phyloP scores from a whole-genome alignment of 2,888 invertebrate species.

The Allacma fusca region DNA sequence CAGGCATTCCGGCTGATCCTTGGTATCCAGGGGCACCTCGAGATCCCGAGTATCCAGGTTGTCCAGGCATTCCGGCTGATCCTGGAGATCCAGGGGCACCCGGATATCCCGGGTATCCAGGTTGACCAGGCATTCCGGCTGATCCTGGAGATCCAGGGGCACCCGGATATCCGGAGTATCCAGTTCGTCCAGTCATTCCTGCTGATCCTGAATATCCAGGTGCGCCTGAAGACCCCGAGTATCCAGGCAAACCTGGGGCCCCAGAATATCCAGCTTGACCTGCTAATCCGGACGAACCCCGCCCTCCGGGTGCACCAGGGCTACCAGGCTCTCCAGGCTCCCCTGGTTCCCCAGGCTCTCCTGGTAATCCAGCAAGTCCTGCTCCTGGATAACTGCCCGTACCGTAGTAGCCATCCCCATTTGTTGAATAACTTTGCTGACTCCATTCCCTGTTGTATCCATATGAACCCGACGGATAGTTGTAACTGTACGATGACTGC shows the following conservation, averaged over 20 bases:
- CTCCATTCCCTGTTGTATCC: neutral
- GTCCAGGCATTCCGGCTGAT: neutral
- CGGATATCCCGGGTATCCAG: neutral
- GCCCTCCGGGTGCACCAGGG: neutral
- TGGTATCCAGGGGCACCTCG: neutral
- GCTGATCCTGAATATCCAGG: neutral
- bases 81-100: neutral
- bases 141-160: neutral
- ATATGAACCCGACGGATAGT: neutral
- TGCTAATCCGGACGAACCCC: too few relatives aligned
- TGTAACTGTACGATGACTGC: neutral
- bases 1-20: constrained; percentile 1
- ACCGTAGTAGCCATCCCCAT: neutral
- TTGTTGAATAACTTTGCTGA: neutral
- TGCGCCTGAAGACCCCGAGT: neutral
- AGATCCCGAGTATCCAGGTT: neutral
- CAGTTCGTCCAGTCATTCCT: neutral
- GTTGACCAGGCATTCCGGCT: neutral
- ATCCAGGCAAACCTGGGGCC: neutral
- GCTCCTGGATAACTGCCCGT: neutral
- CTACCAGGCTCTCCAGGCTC: neutral
- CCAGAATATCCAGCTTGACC: neutral
- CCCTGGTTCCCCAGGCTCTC: constrained; percentile 1
- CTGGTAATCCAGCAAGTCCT: neutral
- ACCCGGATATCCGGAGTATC: neutral